Base-by-base conservation (phyloP, 2,888 invertebrate species). In the Trichogramma dendrolimi region DNA sequence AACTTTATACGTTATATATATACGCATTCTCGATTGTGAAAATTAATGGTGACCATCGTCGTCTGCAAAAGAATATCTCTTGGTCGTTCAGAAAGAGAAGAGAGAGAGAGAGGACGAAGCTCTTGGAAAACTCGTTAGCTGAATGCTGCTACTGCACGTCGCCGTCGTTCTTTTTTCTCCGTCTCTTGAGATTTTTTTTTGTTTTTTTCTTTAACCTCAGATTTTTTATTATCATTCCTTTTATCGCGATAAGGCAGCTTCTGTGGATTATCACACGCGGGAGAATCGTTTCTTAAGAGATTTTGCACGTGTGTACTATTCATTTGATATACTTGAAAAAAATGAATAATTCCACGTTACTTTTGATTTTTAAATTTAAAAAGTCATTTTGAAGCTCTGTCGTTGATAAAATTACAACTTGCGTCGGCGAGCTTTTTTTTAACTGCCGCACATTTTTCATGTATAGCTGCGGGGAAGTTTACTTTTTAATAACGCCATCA, bases 271-370 rank as follows among this genome's bases (percentile, higher is more conserved):
- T 59, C 55, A 43, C 43, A 10, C 27, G 27, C 27, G 27, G 8
- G 62, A 58, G 62, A 60, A 65, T 65, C 55, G 62, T 62, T 62
- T 62, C 60, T 60, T 56, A 62, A 62, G 62, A 43, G 51, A 40
- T 55, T 49, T 42, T 10, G 14, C 38, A 5, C 38, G 48, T 6
- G 10, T 39, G 27, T 27, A 5, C 48, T 51, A 2, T 42, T n/a
- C 52, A 55, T 40, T 41, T 57, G 11, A 6, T n/a, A 41, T 39
- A 10, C 43, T 53, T 55, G 14, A 53, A 49, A 57, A 53, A 48
- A 52, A 41, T 4, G 42, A 27, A 27, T 27, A 27, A 27, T 27
- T 27, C 41, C n/a, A 11, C 39, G 4, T 11, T 43, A 8, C 8
- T 40, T n/a, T 47, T 41, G 14, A 10, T 54, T 14, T 5, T 14